Base-by-base conservation (phyloP, 2,113 vertebrate genomes). In the Epinephelus fuscoguttatus region DNA sequence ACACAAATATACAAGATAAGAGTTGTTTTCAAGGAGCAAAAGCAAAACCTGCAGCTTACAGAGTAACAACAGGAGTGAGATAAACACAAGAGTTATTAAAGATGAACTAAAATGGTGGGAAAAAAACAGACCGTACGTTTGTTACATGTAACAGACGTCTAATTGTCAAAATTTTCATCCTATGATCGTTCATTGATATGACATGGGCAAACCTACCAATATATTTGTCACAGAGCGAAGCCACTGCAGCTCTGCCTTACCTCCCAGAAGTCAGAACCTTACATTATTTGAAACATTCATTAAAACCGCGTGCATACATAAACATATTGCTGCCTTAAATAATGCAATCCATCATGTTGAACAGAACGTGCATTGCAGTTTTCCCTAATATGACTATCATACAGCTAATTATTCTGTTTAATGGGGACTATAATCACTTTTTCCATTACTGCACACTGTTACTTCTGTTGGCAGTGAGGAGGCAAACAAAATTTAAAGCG, bases 401-500 rank as follows among this genome's bases (percentile, higher is more conserved):
- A 63, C 52, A 52, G 76, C 60, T 85, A 85, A 91, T 91, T 81
- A 87, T 81, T 78, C 67, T 71, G 80, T 81, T 88, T 91, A 91
- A 89, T 85, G 76, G 47, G 68, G 81, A 79, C 68, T 56, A 67
- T 91, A 85, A 89, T 91, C 85, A 80, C 70, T 74, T 83, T 82
- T 77, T 79, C 75, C 62, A 76, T 89, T 52, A 76, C 55, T 73
- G 30, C 78, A 84, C 45, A 64, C 71, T 79, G 81, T 74, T 86
- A 70, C 27, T 63, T 73, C 37, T 66, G 37, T 60, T 69, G 63
- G 75, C 73, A 77, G 61, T 33, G 23, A 75, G 23, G 19, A 84
- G 18, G 45, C 61, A 73, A 74, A 63, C 30, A 7, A 78, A 82
- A 86, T 61, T 25, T 59, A 13, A 72, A 73, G 57, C 27, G 66